phyloP scores from a whole-genome alignment of 2,113 vertebrate species.

The Pygathrix nemaeus region DNA sequence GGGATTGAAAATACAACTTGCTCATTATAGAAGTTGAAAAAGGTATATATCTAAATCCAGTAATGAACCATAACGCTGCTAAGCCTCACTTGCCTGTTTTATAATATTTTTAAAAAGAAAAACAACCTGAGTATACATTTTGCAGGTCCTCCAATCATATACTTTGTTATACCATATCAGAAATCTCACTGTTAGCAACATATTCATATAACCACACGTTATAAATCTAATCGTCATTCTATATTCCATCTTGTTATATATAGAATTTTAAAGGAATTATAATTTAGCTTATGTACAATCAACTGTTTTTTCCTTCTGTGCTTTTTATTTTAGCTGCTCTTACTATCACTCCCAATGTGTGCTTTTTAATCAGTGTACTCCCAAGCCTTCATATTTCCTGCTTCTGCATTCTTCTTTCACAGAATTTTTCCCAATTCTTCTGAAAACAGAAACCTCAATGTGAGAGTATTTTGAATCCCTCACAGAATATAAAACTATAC shows the following conservation, averaged over 20 bases:
- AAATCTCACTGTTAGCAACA: conserved; percentile 52
- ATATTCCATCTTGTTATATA: not conserved
- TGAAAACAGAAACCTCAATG: conserved; percentile 39
- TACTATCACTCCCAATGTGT: not conserved
- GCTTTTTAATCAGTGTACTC: conserved; percentile 31
- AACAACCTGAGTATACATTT: not conserved
- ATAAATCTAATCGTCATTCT: not conserved
- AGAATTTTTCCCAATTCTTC: conserved; percentile 42
- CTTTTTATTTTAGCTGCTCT: not conserved
- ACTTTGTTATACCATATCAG: conserved; percentile 2
- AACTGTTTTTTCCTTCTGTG: not conserved
- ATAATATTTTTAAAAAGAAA: conserved; percentile 31
- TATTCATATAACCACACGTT: conserved; percentile 31
- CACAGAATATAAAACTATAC: conserved; percentile 35
- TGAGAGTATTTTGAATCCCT: conserved; percentile 15
- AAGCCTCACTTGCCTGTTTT: not conserved
- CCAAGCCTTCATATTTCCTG: conserved; percentile 25
- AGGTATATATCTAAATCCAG: not conserved
- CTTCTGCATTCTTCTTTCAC: conserved; percentile 4
- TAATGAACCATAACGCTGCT: not conserved
- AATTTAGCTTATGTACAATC: conserved; percentile 48
- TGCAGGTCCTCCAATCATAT: not conserved
- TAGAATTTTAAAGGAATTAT: conserved; percentile 48
- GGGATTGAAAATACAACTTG: not conserved
- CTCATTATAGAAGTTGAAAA: not conserved